These are phyloP conservation scores for Anthopleura sola DNA, from an alignment of 64 coral and sea anemone genomes.

Conservation along the genomic window DNA sequence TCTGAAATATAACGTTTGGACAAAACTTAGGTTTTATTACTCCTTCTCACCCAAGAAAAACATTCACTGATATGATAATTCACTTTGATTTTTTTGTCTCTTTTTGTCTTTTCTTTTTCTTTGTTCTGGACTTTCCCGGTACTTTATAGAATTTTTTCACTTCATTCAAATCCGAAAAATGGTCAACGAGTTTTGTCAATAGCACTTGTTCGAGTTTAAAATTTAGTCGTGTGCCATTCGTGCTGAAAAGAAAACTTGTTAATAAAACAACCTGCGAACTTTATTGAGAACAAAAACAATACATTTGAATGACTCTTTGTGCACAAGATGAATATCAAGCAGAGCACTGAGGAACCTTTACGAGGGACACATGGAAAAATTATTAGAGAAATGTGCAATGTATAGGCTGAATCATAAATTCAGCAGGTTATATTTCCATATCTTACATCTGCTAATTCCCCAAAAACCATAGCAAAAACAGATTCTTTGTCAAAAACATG, in stretches of 20 bases:
- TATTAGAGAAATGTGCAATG: not conserved
- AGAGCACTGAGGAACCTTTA: not conserved
- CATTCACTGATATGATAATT: no score
- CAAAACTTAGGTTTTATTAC: no score
- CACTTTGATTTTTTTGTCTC: no score
- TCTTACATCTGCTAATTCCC: not conserved
- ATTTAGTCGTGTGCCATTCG: not conserved
- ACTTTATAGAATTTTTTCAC: no score
- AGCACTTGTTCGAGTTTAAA: not conserved
- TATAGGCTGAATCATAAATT: not conserved
- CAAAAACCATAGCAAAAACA: not conserved
- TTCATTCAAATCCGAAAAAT: not conserved
- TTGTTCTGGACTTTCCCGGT: no score
- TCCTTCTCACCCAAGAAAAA: no score
- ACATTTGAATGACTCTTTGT: not conserved
- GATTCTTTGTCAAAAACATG: not conserved
- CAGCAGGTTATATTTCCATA: not conserved
- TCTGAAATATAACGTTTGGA: no score
- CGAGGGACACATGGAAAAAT: not conserved
- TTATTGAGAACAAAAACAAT: not conserved
- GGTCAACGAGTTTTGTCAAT: not conserved
- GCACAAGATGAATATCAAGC: not conserved
- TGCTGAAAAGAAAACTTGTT: not conserved
- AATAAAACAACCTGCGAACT: not conserved
- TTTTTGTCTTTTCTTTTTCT: no score